Percentiles rank a stretch among this genome's conserved stretches.
phyloP scores from a whole-genome alignment of 2,113 vertebrate species.

The Butorides virescens region DNA sequence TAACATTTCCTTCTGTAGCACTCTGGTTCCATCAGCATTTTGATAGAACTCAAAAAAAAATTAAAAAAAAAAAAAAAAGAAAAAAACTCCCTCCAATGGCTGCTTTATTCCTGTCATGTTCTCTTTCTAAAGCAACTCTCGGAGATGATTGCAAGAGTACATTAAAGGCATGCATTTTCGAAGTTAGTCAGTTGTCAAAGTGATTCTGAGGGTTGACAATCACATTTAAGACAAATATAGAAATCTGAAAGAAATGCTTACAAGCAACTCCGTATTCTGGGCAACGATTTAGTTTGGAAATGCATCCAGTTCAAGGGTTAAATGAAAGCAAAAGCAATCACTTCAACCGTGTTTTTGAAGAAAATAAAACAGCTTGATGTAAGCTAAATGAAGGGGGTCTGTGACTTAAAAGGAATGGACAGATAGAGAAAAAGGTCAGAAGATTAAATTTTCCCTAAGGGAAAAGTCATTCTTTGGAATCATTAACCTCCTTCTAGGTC shows the following conservation, averaged over 20 bases:
- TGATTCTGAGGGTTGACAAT: conserved; percentile 50
- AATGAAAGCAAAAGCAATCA: conserved; percentile 74
- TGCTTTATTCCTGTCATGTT: conserved; percentile 48
- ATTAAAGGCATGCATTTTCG: conserved; percentile 52
- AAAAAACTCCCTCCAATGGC: background rate
- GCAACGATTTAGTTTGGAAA: conserved; percentile 53
- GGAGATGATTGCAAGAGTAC: conserved; percentile 52
- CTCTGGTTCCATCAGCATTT: background rate
- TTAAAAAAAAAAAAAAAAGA: background rate
- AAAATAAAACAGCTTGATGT: conserved; percentile 79
- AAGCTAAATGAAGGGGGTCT: conserved; percentile 76
- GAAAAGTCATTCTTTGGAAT: conserved; percentile 79
- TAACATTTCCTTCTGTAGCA: conserved; percentile 35
- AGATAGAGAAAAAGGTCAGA: conserved; percentile 78
- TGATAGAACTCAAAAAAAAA: background rate
- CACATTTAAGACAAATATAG: conserved; percentile 50
- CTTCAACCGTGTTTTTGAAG: conserved; percentile 75
- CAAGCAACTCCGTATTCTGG: background rate
- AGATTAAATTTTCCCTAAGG: conserved; percentile 81
- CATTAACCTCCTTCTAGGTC: conserved; percentile 83
- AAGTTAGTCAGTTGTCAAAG: conserved; percentile 54
- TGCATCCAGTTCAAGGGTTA: conserved; percentile 71
- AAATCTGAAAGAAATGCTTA: conserved; percentile 50
- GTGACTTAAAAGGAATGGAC: conserved; percentile 80
- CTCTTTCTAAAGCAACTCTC: conserved; percentile 31